Evolutionary conservation across 2,888 invertebrate species (phyloP), one percentile per base, ranked within the genome.

Genomic region (Chrysodeixis includens): DNA sequence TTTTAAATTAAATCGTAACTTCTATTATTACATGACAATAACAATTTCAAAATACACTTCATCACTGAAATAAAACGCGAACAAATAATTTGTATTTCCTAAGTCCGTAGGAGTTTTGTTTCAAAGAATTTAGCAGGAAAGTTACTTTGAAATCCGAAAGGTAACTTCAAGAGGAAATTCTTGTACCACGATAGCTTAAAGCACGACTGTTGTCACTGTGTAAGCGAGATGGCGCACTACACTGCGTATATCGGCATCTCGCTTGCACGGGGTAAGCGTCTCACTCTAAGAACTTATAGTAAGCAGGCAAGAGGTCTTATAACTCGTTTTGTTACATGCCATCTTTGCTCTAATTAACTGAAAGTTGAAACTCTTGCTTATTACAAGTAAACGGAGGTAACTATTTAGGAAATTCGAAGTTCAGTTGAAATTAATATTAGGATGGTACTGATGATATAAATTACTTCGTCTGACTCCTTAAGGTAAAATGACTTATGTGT

Each of bases 311-410:
- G 30, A 51, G 26, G 55, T 26, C 57, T 60, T 51, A 49, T 55
- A 70, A 65, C 62, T 78, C 63, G 64, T 73, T 73, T 62, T 66
- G 60, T 70, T 66, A 56, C 30, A 20, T 63, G 49, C 62, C 64
- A 60, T 60, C 55, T 54, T 66, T 67, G 65, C 72, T 73, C 51
- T 69, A 70, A 79, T 78, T 78, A 74, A 62, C 56, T 60, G 56
- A 55, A 53, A 40, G 22, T 20, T 14, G 59, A 66, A 73, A 68
- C 60, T 72, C 66, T 61, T 62, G 54, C 60, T 78, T 66, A 74
- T 74, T 63, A 65, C 12, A 51, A 54, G 53, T 54, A 62, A 59
- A 56, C 30, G 30, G 51, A 40, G 44, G 35, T 44, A 16, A 66
- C 63, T 62, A 63, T 53, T 74, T 53, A 32, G 30, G 57, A 10